Evolutionary conservation across 2,797 vertebrate genomes (phyloP).

Genomic region (Phalanger gymnotis): DNA sequence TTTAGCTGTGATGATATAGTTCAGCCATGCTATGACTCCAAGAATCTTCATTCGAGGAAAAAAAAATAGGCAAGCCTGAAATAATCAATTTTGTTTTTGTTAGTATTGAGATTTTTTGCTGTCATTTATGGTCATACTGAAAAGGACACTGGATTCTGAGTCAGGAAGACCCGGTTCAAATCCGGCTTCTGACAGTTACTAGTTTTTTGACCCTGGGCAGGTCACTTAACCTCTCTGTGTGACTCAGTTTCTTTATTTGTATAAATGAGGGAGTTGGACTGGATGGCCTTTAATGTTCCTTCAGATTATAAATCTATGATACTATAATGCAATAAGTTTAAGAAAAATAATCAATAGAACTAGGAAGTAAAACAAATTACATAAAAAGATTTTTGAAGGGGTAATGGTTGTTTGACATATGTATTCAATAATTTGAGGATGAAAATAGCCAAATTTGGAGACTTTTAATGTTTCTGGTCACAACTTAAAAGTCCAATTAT

Average conservation of each 20-base stretch:
- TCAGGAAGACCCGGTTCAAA: not conserved
- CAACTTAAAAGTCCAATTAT: not conserved
- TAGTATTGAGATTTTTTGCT: not conserved
- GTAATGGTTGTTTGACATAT: not conserved
- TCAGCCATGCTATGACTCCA: not conserved
- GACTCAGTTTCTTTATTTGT: not conserved
- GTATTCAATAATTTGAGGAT: not conserved
- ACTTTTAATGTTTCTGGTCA: not conserved
- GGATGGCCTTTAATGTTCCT: not conserved
- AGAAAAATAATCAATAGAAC: not conserved
- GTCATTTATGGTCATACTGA: not conserved
- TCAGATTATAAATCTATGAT: not conserved
- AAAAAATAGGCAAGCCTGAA: not conserved
- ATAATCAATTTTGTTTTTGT: not conserved
- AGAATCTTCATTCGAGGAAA: not conserved
- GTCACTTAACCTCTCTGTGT: not conserved
- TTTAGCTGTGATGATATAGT: not conserved
- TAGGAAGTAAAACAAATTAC: not conserved
- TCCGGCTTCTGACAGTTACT: not conserved
- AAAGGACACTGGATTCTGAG: not conserved
- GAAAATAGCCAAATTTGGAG: not conserved
- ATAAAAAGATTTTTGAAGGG: not conserved
- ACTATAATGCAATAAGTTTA: not conserved
- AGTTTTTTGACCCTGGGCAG: not conserved
- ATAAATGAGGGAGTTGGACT: not conserved